These are phyloP conservation scores for Heliconius eleuchia DNA, from an alignment of 1,140 invertebrate species.

Conservation along the genomic window DNA sequence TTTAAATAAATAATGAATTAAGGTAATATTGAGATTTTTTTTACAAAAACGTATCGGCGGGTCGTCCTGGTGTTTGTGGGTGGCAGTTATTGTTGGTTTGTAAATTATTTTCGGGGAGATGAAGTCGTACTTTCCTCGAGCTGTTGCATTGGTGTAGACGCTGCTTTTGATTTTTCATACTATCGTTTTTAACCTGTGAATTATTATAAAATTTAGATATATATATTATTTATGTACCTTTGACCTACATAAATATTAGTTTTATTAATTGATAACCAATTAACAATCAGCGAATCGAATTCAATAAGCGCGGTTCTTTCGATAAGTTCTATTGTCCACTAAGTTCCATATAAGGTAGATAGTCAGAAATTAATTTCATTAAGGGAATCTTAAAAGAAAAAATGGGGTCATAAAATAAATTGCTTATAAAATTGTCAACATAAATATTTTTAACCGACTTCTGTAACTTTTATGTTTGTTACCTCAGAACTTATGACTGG, in stretches of 20 bases:
- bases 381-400: too few species aligned
- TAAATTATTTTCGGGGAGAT: constrained; percentile 52
- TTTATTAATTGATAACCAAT: neutral
- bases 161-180: constrained; percentile 60
- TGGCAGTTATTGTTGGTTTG: constrained; percentile 35
- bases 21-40: neutral
- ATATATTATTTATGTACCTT: too few species aligned
- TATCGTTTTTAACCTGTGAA: constrained; percentile 66
- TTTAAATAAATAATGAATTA: neutral
- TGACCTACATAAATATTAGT: too few species aligned
- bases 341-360: neutral
- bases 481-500: too few species aligned
- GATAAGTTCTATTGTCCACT: neutral
- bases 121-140: constrained; percentile 64
- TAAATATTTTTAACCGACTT: too few species aligned
- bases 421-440: too few species aligned
- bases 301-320: neutral
- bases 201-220: neutral
- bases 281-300: neutral
- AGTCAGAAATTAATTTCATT: too few species aligned
- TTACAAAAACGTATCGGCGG: constrained; percentile 39
- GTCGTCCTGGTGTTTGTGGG: constrained; percentile 21
- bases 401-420: too few species aligned
- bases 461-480: too few species aligned
- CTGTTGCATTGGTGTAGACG: constrained; percentile 65